phyloP scores from a whole-genome alignment of 53 echinoderm and acorn worm genomes.

The Pentamera pediparva region DNA sequence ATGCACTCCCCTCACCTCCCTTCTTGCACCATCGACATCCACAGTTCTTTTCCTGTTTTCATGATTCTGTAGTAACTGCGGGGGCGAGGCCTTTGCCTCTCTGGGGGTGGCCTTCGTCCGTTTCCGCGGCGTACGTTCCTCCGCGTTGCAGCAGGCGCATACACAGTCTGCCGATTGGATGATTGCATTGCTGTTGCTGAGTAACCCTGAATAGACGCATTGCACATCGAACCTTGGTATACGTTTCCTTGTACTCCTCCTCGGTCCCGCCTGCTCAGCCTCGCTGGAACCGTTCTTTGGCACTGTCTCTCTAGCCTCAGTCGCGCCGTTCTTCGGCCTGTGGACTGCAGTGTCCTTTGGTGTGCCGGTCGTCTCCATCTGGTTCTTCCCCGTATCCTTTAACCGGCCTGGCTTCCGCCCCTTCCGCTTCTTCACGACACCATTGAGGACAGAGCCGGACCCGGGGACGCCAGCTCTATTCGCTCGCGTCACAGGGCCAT shows the following conservation, averaged over 20 bases:
- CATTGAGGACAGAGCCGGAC: slow-evolving; percentile 22
- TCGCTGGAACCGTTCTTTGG: not conserved
- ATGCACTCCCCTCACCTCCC: not conserved
- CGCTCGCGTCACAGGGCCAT: slow-evolving; percentile 13
- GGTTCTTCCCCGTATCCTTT: slow-evolving; percentile 10
- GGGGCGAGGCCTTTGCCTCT: not conserved
- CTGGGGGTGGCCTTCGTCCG: not conserved
- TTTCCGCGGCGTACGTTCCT: slow-evolving; percentile 13
- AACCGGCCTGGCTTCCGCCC: slow-evolving; percentile 30
- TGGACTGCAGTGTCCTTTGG: not conserved
- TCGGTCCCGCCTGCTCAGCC: not conserved
- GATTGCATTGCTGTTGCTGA: slow-evolving; percentile 20
- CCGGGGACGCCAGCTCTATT: not conserved
- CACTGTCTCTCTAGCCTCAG: not conserved
- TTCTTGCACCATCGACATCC: not conserved
- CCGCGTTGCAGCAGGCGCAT: slow-evolving; percentile 15
- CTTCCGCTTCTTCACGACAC: slow-evolving; percentile 24
- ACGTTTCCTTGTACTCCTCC: slow-evolving; percentile 33
- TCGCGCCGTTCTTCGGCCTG: not conserved
- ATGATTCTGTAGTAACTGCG: not conserved
- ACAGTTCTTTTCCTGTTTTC: not conserved
- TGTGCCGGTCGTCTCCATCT: not conserved
- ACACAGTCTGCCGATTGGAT: slow-evolving; percentile 25
- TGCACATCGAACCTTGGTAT: slow-evolving; percentile 22
- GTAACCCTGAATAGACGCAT: slow-evolving; percentile 20